Base-by-base conservation (phyloP, 2,113 vertebrate genomes). In the Mastomys natalensis region DNA sequence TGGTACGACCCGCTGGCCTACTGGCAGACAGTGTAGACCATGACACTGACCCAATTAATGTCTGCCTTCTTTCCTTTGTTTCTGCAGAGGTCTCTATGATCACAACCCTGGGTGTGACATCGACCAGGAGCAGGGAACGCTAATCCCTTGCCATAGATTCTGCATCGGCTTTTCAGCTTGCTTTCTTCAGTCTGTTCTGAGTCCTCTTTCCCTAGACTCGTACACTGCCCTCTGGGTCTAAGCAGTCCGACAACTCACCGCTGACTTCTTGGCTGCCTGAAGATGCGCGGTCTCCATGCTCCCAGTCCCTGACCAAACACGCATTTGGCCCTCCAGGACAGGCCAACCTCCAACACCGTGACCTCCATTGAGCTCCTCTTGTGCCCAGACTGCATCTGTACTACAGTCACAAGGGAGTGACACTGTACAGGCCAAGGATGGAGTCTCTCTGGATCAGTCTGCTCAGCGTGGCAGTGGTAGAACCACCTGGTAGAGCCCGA, bases 1-100 rank as follows among this genome's bases (percentile, higher is more conserved):
- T 97, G 95, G 85, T 87, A 91, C 45, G 97, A 31, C 76, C 60
- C n/a, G n/a, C n/a, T n/a, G n/a, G n/a, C n/a, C n/a, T n/a, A n/a
- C n/a, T n/a, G n/a, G n/a, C n/a, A n/a, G n/a, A n/a, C n/a, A n/a
- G n/a, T n/a, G n/a, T n/a, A n/a, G n/a, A n/a, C n/a, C n/a, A n/a
- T n/a, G n/a, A n/a, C n/a, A n/a, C n/a, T n/a, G n/a, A n/a, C n/a
- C n/a, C n/a, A n/a, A n/a, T n/a, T n/a, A n/a, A n/a, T n/a, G n/a
- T n/a, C n/a, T n/a, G n/a, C n/a, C n/a, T n/a, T n/a, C n/a, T n/a
- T n/a, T n/a, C n/a, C 21, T 48, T 29, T 43, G n/a, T 60, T 12
- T 26, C 51, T 3, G 16, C 40, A 60, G 26, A 34, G 7, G 5
- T 58, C 60, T 40, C 37, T 86, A n/a, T n/a, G 34, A 55, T 72